Evolutionary conservation across 2,113 vertebrate species (phyloP), one percentile per base, ranked within the genome.

Genomic region (Mionectes macconnelli): DNA sequence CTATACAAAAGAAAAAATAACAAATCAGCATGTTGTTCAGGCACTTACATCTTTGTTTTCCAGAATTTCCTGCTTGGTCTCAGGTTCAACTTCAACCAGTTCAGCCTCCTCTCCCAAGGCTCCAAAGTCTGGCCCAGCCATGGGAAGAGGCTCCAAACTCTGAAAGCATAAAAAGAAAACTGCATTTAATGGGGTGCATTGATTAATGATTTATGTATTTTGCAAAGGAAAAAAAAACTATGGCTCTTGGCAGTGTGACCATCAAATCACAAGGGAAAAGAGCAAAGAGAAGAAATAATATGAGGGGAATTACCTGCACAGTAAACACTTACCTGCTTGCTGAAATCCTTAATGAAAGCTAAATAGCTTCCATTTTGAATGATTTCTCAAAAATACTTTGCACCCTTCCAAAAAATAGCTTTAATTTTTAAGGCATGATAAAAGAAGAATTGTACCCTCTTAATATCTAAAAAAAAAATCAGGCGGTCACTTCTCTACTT

Each of bases 11-110:
- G 40, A 23, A 35, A 35, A 7, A 50, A 50, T 27, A 50, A 50
- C 27, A 27, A 50, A 17, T 8, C 14, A 63, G 13, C 12, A 33
- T 39, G 22, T 13, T 56, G 20, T 12, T 45, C 49, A 69, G 68
- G 63, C 47, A 98, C 99, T 97, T 74, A 99, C 99, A 81, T 99
- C 98, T 98, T 99, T 99, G 97, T 99, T 99, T 97, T 99, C 99
- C 1, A 99, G 98, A 87, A 99, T 98, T 93, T 99, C 99, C 96
- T 99, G 99, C 88, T 99, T 99, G 28, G 97, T 89, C 91, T 99
- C 98, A 53, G 98, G 99, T 94, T 98, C 98, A 63, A 98, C 97
- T 76, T 99, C 99, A 66, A 99, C 97, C 81, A 98, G 91, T 40
- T 99, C 99, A 12, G 98, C 80, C 94, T 99, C 99, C 27, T 99